Percentiles rank a stretch among this genome's conserved stretches.
These are phyloP conservation scores for Athalia circularis DNA, from an alignment of 2,888 invertebrate species.

Conservation along the genomic window DNA sequence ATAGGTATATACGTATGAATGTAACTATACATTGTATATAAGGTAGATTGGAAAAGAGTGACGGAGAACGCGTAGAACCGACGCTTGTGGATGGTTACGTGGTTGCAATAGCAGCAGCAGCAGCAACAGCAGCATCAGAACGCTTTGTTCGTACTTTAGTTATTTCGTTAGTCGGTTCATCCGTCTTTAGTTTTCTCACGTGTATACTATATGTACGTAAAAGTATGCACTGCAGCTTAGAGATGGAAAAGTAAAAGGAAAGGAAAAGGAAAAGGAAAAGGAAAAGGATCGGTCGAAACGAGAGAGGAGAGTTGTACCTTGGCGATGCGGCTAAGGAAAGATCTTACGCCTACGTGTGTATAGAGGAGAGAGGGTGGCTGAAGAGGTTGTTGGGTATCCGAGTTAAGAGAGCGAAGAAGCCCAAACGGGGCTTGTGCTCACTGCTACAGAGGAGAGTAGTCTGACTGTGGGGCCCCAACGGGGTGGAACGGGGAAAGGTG, in stretches of 20 bases:
- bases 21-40: not conserved
- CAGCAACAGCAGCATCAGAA: not conserved
- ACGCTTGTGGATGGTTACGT: conserved; percentile 3
- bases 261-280: too few species aligned
- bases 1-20: not conserved
- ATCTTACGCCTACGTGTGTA: conserved; percentile 40
- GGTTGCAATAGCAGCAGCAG: not conserved
- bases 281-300: too few species aligned
- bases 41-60: conserved; percentile 38
- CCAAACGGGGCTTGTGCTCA: conserved; percentile 37
- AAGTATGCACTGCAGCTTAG: conserved; percentile 1
- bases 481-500: conserved; percentile 24
- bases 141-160: conserved; percentile 17
- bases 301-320: not conserved
- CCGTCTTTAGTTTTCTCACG: conserved; percentile 4
- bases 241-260: too few species aligned
- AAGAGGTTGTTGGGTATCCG: conserved; percentile 31
- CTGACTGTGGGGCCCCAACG: conserved; percentile 10
- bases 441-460: conserved; percentile 3
- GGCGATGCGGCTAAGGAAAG: conserved; percentile 32
- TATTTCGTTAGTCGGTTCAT: conserved; percentile 12
- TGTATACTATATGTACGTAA: conserved; percentile 15
- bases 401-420: conserved; percentile 32
- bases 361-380: too few species aligned
- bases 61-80: conserved; percentile 39